Evolutionary conservation across 2,113 vertebrate species (phyloP).

Genomic region (Apeltes quadracus): DNA sequence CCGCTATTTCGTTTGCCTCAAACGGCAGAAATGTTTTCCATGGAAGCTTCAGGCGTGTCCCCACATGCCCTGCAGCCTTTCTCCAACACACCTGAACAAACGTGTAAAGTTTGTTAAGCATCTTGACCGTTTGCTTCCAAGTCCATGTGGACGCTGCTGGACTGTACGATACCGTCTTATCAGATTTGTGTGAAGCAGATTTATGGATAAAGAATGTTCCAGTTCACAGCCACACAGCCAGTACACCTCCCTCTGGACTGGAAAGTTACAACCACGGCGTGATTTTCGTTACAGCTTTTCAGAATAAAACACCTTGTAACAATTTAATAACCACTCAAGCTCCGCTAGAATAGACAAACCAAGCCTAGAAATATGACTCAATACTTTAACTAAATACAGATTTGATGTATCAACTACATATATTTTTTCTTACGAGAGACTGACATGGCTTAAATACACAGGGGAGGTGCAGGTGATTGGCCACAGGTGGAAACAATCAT

Average conservation of each 20-base stretch:
- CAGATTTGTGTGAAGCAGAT: conserved; percentile 7
- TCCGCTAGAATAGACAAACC: not conserved
- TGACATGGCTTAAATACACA: no score
- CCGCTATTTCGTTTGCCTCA: not conserved
- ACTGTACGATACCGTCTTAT: not conserved
- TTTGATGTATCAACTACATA: not conserved
- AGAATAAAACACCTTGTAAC: conserved; percentile 29
- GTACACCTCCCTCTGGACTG: not conserved
- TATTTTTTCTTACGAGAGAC: no score
- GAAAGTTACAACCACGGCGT: not conserved
- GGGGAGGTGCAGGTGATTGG: no score
- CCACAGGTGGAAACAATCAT: no score
- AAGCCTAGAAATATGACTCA: not conserved
- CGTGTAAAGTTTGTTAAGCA: not conserved
- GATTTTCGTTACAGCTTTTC: not conserved
- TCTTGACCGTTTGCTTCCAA: not conserved
- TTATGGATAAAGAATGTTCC: conserved; percentile 55
- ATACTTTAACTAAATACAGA: not conserved
- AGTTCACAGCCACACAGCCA: conserved; percentile 32
- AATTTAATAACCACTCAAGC: not conserved
- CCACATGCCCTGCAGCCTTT: not conserved
- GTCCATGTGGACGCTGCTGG: not conserved
- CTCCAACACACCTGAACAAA: not conserved
- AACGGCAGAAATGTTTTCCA: not conserved
- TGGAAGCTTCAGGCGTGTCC: not conserved